Percentiles rank a stretch among this genome's conserved stretches.
Evolutionary conservation across 35 echinoderm and acorn worm species (phyloP).

Genomic region (Ptychodera flava): DNA sequence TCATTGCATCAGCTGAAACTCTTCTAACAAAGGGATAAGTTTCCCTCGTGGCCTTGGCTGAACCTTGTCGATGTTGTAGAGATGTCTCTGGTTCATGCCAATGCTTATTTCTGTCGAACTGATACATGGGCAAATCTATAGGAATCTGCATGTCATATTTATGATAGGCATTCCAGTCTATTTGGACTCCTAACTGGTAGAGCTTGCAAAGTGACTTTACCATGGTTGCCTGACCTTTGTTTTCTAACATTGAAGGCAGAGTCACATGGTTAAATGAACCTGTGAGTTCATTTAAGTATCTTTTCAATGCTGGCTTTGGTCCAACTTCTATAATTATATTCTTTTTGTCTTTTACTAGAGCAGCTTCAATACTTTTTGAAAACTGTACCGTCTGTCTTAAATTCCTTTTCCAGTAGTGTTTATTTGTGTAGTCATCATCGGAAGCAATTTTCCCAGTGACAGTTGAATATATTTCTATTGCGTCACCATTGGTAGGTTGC

Average conservation of each 20-base stretch:
- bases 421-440: conserved; percentile 12
- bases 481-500: background rate
- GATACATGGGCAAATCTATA: conserved; percentile 60
- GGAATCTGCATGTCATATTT: background rate
- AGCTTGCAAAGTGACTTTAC: conserved; percentile 18
- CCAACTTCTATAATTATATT: conserved; percentile 29
- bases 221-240: conserved; percentile 4
- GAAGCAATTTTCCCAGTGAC: conserved; percentile 29
- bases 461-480: conserved; percentile 42
- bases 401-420: conserved; percentile 42
- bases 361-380: background rate
- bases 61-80: background rate
- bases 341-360: conserved; percentile 28
- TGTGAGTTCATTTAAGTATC: conserved; percentile 7
- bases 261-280: background rate
- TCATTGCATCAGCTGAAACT: background rate
- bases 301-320: conserved; percentile 19
- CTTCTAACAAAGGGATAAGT: background rate
- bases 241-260: background rate
- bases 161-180: conserved; percentile 5
- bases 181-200: background rate
- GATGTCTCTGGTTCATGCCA: background rate
- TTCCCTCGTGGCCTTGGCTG: background rate
- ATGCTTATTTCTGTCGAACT: conserved; percentile 64
- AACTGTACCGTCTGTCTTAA: conserved; percentile 27